Percentiles rank a stretch among this genome's conserved stretches.
These are phyloP conservation scores for Anser brachyrhynchus DNA, from an alignment of 2,113 vertebrate species.

Conservation along the genomic window DNA sequence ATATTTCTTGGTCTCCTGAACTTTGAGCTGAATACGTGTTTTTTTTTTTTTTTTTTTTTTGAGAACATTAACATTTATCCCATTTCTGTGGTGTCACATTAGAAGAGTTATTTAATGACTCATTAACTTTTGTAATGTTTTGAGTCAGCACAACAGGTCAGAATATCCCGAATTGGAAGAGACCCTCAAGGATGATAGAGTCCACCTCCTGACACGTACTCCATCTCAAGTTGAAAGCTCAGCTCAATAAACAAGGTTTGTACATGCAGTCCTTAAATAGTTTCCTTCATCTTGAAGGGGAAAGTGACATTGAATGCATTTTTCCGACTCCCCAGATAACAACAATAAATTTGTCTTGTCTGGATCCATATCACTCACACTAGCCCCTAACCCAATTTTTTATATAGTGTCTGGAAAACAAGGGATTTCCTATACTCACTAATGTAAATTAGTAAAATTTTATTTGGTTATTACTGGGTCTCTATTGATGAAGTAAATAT, in stretches of 20 bases:
- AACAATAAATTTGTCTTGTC: neutral
- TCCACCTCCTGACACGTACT: neutral
- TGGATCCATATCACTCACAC: neutral
- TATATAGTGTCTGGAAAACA: neutral
- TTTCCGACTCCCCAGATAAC: neutral
- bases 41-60: too few relatives aligned
- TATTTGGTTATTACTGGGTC: neutral
- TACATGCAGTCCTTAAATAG: neutral
- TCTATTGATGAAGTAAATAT: neutral
- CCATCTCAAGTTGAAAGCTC: neutral
- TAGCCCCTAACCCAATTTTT: neutral
- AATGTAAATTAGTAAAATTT: neutral
- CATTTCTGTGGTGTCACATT: rapidly evolving
- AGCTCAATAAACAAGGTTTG: neutral
- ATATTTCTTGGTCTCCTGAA: neutral
- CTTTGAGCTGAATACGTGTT: neutral
- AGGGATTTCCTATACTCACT: neutral
- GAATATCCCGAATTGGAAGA: neutral
- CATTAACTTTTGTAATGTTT: neutral
- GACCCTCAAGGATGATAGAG: neutral
- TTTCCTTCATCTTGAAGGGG: neutral
- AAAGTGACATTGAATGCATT: neutral
- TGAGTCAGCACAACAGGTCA: neutral
- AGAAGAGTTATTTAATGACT: neutral
- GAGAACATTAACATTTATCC: neutral